Evolutionary conservation across 2,888 invertebrate genomes (phyloP).

Genomic region (Minunthozetes semirufus): DNA sequence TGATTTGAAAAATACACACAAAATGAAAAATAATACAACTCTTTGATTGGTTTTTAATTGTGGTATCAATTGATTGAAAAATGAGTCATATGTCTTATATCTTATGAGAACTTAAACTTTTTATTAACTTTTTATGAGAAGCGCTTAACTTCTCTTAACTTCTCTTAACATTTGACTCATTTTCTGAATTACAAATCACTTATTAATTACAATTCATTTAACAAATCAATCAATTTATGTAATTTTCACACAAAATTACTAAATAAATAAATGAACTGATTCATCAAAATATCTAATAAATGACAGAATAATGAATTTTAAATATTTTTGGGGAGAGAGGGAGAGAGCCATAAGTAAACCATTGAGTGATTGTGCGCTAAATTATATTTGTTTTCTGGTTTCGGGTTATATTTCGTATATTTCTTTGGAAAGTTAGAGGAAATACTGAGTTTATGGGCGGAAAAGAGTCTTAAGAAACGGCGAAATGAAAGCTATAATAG

Average conservation of each 20-base stretch:
- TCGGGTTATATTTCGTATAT: conserved; percentile 3
- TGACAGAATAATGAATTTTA: background rate
- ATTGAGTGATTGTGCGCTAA: background rate
- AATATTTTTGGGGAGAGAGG: background rate
- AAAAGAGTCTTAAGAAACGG: conserved; percentile 22
- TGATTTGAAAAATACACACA: too few species aligned
- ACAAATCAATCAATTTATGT: background rate
- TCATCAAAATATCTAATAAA: background rate
- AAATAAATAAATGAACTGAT: background rate
- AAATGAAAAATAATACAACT: too few species aligned
- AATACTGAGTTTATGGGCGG: conserved; percentile 20
- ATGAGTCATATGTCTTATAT: background rate
- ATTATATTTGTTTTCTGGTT: conserved; percentile 18
- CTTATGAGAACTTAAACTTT: background rate
- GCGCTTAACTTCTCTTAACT: background rate
- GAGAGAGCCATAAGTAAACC: background rate
- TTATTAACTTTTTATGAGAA: background rate
- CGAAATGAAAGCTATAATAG: background rate
- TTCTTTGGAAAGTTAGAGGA: conserved; percentile 1
- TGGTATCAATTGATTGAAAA: background rate
- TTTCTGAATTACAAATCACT: background rate
- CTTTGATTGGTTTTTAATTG: background rate
- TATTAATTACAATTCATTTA: background rate
- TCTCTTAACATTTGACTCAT: background rate
- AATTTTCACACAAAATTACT: background rate